Evolutionary conservation across 2,888 invertebrate species (phyloP).

Genomic region (Amphipoea oculea): DNA sequence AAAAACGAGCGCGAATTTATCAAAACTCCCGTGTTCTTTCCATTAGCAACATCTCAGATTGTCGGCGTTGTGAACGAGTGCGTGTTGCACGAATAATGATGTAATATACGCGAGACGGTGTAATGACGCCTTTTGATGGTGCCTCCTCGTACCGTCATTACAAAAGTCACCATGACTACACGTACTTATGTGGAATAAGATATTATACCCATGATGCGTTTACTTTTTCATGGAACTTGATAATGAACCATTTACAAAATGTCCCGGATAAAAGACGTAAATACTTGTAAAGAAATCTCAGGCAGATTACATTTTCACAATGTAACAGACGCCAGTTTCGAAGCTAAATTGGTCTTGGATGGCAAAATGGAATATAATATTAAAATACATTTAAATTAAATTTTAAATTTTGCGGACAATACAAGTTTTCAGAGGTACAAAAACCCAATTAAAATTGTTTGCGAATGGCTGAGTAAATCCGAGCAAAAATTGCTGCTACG

Average conservation of each 20-base stretch:
- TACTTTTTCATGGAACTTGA: slow-evolving; percentile 74
- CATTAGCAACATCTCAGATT: slow-evolving; percentile 88
- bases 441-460: slow-evolving; percentile 89
- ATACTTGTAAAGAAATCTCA: slow-evolving; percentile 48
- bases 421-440: slow-evolving; percentile 84
- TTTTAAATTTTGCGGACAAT: slow-evolving; percentile 78
- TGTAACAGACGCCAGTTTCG: slow-evolving; percentile 36
- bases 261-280: slow-evolving; percentile 47
- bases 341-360: slow-evolving; percentile 45
- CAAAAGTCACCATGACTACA: slow-evolving; percentile 84
- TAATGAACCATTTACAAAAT: slow-evolving; percentile 64
- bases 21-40: slow-evolving; percentile 87
- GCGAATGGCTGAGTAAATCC: slow-evolving; percentile 86
- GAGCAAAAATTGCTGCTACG: slow-evolving; percentile 83
- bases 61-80: slow-evolving; percentile 79
- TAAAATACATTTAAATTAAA: slow-evolving; percentile 68
- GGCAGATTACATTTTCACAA: slow-evolving; percentile 45
- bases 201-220: slow-evolving; percentile 79
- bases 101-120: slow-evolving; percentile 82
- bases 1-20: slow-evolving; percentile 83
- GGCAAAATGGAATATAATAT: slow-evolving; percentile 58
- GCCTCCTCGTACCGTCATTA: slow-evolving; percentile 79
- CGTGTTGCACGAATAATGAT: slow-evolving; percentile 84
- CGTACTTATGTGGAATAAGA: slow-evolving; percentile 78
- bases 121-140: slow-evolving; percentile 86